A percentile compares a stretch with the other conserved stretches of the same genome.
These are phyloP conservation scores for Eueides isabella DNA, from an alignment of 1,140 invertebrate species.

Conservation along the genomic window DNA sequence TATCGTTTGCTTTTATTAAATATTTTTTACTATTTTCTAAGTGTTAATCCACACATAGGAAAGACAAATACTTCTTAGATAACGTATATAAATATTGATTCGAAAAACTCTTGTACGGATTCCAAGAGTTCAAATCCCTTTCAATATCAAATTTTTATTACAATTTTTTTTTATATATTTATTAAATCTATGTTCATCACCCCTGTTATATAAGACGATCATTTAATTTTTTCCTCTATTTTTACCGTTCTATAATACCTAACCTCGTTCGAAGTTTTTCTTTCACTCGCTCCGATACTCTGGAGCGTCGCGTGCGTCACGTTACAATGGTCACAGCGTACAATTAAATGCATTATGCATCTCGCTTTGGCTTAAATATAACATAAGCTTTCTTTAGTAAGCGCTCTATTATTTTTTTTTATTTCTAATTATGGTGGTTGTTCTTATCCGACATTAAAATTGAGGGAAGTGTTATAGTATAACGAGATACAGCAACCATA, in stretches of 20 bases:
- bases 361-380: background rate
- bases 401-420: background rate
- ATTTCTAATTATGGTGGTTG: background rate
- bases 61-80: too few relatives aligned
- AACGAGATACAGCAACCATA: too few relatives aligned
- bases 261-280: conserved; percentile 60
- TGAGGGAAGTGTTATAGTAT: too few relatives aligned
- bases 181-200: background rate
- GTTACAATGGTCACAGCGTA: conserved; percentile 43
- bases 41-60: too few relatives aligned
- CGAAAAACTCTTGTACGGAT: too few relatives aligned
- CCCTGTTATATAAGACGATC: conserved; percentile 5
- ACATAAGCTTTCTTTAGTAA: conserved; percentile 11
- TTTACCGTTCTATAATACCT: conserved; percentile 34
- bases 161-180: too few relatives aligned
- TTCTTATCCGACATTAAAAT: too few relatives aligned
- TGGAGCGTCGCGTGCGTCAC: conserved; percentile 55
- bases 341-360: conserved; percentile 45
- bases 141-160: too few relatives aligned
- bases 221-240: conserved; percentile 13
- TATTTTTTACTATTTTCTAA: too few relatives aligned
- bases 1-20: too few relatives aligned
- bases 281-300: conserved; percentile 50
- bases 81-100: too few relatives aligned
- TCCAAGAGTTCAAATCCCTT: too few relatives aligned